phyloP scores from a whole-genome alignment of 2,113 vertebrate genomes.

The Ibidorhyncha struthersii region DNA sequence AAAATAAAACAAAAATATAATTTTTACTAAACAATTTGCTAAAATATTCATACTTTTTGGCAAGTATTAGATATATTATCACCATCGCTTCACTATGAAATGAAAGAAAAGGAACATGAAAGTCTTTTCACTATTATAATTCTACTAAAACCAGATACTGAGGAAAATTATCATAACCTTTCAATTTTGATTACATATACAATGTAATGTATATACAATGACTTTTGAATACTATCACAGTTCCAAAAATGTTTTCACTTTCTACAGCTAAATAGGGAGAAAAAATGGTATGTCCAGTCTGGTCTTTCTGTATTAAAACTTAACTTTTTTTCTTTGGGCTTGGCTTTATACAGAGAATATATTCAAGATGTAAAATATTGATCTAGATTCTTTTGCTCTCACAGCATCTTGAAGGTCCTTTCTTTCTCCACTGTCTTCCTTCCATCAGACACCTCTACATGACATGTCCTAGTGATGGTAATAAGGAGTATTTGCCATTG shows the following conservation, averaged over 20 bases:
- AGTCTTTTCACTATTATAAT: background rate
- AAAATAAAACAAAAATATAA: background rate
- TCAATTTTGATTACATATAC: background rate
- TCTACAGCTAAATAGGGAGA: background rate
- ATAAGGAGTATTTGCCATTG: background rate
- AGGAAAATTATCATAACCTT: background rate
- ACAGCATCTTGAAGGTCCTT: background rate
- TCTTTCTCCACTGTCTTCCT: background rate
- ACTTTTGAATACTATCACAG: background rate
- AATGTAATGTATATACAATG: background rate
- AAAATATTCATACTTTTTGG: background rate
- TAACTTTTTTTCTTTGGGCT: background rate
- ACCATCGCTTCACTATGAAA: background rate
- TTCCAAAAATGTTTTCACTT: background rate
- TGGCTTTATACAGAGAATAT: background rate
- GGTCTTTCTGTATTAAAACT: background rate
- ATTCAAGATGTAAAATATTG: background rate
- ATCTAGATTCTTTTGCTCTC: background rate
- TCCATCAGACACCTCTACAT: background rate
- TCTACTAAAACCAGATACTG: background rate
- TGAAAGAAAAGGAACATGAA: background rate
- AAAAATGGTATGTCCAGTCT: background rate
- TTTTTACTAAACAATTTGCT: background rate
- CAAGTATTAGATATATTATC: background rate
- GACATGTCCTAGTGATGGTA: background rate